Base-by-base conservation (phyloP, 2,888 invertebrate species). In the Watsonalla binaria region DNA sequence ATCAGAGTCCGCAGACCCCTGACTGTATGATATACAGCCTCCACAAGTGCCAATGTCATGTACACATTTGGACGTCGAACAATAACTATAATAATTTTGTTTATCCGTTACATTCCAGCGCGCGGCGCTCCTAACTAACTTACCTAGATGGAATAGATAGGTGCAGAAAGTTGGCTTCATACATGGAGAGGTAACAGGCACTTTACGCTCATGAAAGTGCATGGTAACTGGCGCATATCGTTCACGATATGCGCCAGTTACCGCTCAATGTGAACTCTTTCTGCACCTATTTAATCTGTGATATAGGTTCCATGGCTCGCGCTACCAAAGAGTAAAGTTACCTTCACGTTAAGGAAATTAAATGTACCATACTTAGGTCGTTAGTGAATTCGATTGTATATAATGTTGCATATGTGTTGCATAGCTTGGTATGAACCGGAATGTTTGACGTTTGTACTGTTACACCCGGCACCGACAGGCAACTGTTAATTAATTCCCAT, bases 241-340 rank as follows among this genome's bases (percentile, higher is more conserved):
- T n/a, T n/a, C n/a, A n/a, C n/a, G n/a, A 24, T 24, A 24, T 24
- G 1, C 24, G 24, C 24, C 24, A 2, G 24, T 1, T 2, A 24
- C 24, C 24, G 24, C 24, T 24, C 24, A 24, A 24, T 24, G 4
- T 2, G 24, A 24, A 24, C 24, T 24, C 24, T 24, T 24, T 24
- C 24, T 24, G 24, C 24, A 24, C 4, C 24, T 78, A 74, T 80
- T 79, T 77, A 77, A 71, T 67, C 76, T 73, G 24, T 67, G 63
- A 58, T 63, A 64, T 63, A 69, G 72, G 75, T 76, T 76, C 76
- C 69, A 66, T 74, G 83, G 82, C 84, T 84, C 83, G 85, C 78
- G 82, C 89, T 86, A 90, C 90, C 90, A 90, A 90, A 90, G 90
- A 90, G 76, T 87, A 82, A 80, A 83, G 90, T 90, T 90, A 90